A percentile compares a stretch with the other conserved stretches of the same genome.
Evolutionary conservation across 2,888 invertebrate genomes (phyloP).

Genomic region (Rotaria sp.): DNA sequence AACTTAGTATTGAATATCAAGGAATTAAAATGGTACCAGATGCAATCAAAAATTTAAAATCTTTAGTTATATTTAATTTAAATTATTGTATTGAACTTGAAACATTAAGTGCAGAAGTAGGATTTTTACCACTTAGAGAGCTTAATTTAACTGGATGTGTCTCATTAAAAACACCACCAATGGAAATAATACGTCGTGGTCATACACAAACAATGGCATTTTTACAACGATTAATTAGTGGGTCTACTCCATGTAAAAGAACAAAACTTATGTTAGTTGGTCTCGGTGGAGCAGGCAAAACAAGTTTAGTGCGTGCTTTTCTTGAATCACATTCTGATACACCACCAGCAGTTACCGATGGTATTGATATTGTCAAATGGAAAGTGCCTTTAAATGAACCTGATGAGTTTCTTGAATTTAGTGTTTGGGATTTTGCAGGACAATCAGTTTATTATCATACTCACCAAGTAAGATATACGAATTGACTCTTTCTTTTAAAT

Average conservation of each 20-base stretch:
- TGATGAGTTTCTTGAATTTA: background rate
- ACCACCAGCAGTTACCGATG: slow-evolving; percentile 51
- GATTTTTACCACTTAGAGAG: slow-evolving; percentile 30
- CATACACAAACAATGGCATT: slow-evolving; percentile 48
- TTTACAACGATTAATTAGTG: slow-evolving; percentile 48
- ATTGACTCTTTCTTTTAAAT: background rate
- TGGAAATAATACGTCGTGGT: slow-evolving; percentile 50
- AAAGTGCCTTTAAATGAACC: slow-evolving; percentile 36
- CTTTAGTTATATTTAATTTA: slow-evolving; percentile 45
- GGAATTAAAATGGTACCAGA: slow-evolving; percentile 48
- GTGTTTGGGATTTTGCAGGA: slow-evolving; percentile 54
- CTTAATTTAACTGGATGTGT: slow-evolving; percentile 46
- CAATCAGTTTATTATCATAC: slow-evolving; percentile 55
- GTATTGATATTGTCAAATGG: slow-evolving; percentile 54
- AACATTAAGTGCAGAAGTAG: slow-evolving; percentile 31
- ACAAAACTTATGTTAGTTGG: slow-evolving; percentile 54
- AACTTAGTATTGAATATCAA: slow-evolving; percentile 47
- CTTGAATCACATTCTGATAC: slow-evolving; percentile 41
- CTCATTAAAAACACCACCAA: slow-evolving; percentile 50
- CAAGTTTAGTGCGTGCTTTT: slow-evolving; percentile 46
- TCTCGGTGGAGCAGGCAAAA: slow-evolving; percentile 53
- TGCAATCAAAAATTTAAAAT: slow-evolving; percentile 45
- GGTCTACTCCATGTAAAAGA: slow-evolving; percentile 49
- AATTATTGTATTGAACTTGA: slow-evolving; percentile 47
- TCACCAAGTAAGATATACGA: slow-evolving; percentile 46